These are phyloP conservation scores for Graphium colonna DNA, from an alignment of 2,888 invertebrate species.

Conservation along the genomic window DNA sequence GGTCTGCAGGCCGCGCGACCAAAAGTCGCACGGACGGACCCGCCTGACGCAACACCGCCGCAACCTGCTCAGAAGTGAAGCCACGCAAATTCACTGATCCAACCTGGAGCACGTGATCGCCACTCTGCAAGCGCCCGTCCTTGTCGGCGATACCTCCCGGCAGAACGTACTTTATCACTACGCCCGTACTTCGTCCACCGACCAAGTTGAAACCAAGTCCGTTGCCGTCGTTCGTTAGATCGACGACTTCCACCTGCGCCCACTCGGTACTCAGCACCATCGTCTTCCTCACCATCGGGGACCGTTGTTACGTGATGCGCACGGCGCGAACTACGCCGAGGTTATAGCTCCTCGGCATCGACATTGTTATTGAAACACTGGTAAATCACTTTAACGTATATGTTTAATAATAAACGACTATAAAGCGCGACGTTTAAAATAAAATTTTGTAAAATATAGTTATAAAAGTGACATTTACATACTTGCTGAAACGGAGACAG, in stretches of 20 bases:
- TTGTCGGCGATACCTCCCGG: slow-evolving; percentile 98
- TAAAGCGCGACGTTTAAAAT: slow-evolving; percentile 38
- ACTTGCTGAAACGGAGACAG: slow-evolving; percentile 77
- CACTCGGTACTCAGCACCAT: slow-evolving; percentile 98
- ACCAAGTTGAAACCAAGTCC: slow-evolving; percentile 99
- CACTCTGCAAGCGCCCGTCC: slow-evolving; percentile 95
- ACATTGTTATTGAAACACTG: slow-evolving; percentile 41
- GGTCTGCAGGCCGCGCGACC: slow-evolving; percentile 95
- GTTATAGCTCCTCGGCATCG: slow-evolving; percentile 52
- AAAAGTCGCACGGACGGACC: slow-evolving; percentile 92
- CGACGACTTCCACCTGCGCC: slow-evolving; percentile 99
- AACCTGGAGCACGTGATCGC: slow-evolving; percentile 98
- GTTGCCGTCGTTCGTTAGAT: slow-evolving; percentile 97
- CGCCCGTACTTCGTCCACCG: slow-evolving; percentile 98
- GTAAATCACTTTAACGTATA: slow-evolving; percentile 33
- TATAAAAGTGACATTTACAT: slow-evolving; percentile 79
- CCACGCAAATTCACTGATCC: slow-evolving; percentile 96
- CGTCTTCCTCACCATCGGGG: slow-evolving; percentile 72
- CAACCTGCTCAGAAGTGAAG: slow-evolving; percentile 97
- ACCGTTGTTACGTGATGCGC: slow-evolving; percentile 70
- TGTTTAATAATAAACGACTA: slow-evolving; percentile 34
- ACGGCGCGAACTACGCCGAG: slow-evolving; percentile 49
- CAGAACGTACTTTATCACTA: slow-evolving; percentile 98
- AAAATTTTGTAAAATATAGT: slow-evolving; percentile 48
- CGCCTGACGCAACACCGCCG: slow-evolving; percentile 84